These are phyloP conservation scores for Glaucomys volans DNA, from an alignment of 2,113 vertebrate genomes.

Conservation along the genomic window DNA sequence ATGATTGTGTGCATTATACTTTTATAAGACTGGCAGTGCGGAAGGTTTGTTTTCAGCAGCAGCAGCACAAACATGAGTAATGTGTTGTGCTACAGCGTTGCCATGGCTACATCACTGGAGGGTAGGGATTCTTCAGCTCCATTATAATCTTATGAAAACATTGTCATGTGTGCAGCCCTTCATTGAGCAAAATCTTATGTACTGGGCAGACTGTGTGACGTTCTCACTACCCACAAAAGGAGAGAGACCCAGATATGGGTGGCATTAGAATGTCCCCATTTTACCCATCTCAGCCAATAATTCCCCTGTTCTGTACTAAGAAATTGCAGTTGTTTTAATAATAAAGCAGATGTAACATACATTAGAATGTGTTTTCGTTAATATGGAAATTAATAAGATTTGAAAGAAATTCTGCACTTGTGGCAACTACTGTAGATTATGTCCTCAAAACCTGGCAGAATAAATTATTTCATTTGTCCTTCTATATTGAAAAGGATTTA, in stretches of 20 bases:
- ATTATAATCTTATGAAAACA: background rate
- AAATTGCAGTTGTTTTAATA: background rate
- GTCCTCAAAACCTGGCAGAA: background rate
- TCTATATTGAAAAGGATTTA: slow-evolving; percentile 23
- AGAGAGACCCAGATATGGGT: background rate
- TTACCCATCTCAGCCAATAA: background rate
- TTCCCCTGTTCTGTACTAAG: background rate
- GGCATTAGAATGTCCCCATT: background rate
- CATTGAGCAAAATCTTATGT: background rate
- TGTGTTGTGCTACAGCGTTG: background rate
- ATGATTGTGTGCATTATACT: background rate
- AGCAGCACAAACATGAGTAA: background rate
- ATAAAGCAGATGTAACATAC: background rate
- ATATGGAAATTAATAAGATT: slow-evolving; percentile 19
- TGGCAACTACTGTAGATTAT: background rate
- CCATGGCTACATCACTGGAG: background rate
- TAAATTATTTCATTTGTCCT: slow-evolving; percentile 15
- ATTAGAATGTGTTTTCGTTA: slow-evolving; percentile 8
- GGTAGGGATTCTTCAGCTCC: background rate
- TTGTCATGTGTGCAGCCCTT: background rate
- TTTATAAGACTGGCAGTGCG: background rate
- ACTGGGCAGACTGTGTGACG: too few species aligned
- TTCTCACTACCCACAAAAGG: background rate
- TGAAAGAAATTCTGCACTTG: background rate
- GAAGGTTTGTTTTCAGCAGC: background rate